Evolutionary conservation across 2,797 vertebrate genomes (phyloP).

Genomic region (Furcifer pardalis): DNA sequence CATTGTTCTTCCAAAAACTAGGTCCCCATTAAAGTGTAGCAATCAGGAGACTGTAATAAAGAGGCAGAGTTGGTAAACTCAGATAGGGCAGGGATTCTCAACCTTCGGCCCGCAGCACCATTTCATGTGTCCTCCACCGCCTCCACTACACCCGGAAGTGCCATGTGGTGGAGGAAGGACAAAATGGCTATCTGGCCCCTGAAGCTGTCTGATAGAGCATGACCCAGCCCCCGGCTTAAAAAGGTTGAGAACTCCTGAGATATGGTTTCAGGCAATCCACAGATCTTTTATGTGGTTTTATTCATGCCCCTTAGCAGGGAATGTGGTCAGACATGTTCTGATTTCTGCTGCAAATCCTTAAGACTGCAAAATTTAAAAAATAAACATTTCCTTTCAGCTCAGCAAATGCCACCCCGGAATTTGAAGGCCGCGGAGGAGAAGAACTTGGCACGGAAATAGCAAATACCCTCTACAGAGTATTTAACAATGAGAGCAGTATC

Average conservation of each 20-base stretch:
- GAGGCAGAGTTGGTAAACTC: too few relatives aligned
- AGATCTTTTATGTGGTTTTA: neutral
- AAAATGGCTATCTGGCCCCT: too few relatives aligned
- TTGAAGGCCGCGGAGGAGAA: constrained; percentile 96
- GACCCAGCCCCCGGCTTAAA: too few relatives aligned
- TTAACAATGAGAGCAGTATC: constrained; percentile 86
- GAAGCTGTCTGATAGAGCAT: too few relatives aligned
- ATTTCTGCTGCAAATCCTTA: constrained; percentile 9
- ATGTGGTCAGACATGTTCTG: constrained; percentile 14
- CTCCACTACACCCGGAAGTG: too few relatives aligned
- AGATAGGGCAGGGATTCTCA: too few relatives aligned
- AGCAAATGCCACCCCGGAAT: constrained; percentile 92
- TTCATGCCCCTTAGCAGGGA: neutral
- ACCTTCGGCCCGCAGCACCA: too few relatives aligned
- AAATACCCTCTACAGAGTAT: constrained; percentile 90
- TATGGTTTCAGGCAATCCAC: neutral
- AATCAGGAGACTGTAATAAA: neutral
- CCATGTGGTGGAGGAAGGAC: too few relatives aligned
- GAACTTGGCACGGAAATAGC: constrained; percentile 92
- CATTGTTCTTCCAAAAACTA: constrained; percentile 31
- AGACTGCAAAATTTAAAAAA: neutral
- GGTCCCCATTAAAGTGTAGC: constrained; percentile 4
- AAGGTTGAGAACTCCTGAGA: too few relatives aligned
- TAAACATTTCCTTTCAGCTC: constrained; percentile 78
- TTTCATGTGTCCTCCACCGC: too few relatives aligned